phyloP scores from a whole-genome alignment of 2,888 invertebrate species.

The Scaptomyza cyrtandrae region DNA sequence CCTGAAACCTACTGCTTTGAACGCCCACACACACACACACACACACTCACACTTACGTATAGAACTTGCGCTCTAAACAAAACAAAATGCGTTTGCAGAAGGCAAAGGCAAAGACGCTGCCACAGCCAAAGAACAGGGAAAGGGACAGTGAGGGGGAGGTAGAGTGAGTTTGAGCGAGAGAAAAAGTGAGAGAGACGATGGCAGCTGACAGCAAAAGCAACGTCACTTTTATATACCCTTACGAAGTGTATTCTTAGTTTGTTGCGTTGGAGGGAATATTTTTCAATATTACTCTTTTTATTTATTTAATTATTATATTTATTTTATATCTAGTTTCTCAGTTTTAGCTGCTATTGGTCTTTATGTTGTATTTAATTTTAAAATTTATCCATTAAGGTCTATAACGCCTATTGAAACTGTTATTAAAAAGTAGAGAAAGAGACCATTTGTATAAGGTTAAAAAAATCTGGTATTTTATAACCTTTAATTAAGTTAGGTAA shows the following conservation, averaged over 20 bases:
- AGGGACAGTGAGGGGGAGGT: not conserved
- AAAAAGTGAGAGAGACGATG: slow-evolving; percentile 21
- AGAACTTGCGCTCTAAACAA: slow-evolving; percentile 71
- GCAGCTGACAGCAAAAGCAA: slow-evolving; percentile 75
- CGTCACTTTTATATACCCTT: slow-evolving; percentile 55
- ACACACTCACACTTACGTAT: slow-evolving; percentile 26
- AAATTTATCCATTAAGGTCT: too few species aligned
- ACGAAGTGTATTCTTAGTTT: not conserved
- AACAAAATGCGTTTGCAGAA: slow-evolving; percentile 74
- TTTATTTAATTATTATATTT: too few species aligned
- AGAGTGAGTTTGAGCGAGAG: not conserved
- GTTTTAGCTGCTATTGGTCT: too few species aligned
- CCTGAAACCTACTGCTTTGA: slow-evolving; percentile 4
- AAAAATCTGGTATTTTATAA: too few species aligned
- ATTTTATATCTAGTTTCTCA: too few species aligned
- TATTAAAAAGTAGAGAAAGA: too few species aligned
- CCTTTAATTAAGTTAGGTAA: too few species aligned
- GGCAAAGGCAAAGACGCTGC: slow-evolving; percentile 16
- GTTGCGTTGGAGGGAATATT: not conserved
- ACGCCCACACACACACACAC: slow-evolving; percentile 33
- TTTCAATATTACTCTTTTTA: not conserved
- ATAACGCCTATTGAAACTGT: too few species aligned
- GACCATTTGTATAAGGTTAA: too few species aligned
- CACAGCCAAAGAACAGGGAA: not conserved
- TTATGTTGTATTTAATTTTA: too few species aligned